A percentile compares a stretch with the other conserved stretches of the same genome.
These are phyloP conservation scores for Morinoia aosen DNA, from an alignment of 2,888 invertebrate species.

Conservation along the genomic window DNA sequence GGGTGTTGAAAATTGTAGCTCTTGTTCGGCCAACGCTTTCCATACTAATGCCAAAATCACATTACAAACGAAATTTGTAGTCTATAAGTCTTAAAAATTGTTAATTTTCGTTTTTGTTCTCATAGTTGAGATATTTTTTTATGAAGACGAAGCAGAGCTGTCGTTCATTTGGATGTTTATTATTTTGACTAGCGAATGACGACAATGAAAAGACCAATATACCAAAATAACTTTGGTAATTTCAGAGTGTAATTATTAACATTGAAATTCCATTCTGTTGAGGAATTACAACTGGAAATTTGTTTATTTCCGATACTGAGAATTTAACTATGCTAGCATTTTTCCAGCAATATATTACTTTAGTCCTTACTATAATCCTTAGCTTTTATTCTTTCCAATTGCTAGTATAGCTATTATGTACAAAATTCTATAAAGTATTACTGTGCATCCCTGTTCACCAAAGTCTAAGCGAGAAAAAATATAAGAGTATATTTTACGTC, in stretches of 20 bases:
- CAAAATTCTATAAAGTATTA: background rate
- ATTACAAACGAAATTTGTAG: no score
- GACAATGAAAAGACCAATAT: background rate
- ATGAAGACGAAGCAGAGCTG: background rate
- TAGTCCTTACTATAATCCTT: background rate
- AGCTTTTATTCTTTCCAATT: background rate
- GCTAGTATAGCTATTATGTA: background rate
- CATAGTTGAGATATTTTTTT: background rate
- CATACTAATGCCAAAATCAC: no score
- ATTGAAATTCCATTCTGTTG: background rate
- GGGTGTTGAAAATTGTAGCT: background rate
- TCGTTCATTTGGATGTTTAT: background rate
- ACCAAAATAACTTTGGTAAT: background rate
- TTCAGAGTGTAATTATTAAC: background rate
- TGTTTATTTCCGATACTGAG: background rate
- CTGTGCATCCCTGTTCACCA: background rate
- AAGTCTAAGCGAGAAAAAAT: background rate
- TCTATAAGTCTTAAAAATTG: no score
- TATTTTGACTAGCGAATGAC: background rate
- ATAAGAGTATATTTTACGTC: background rate
- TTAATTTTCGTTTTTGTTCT: no score
- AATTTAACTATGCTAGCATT: background rate
- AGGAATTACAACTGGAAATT: background rate
- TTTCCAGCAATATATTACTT: background rate
- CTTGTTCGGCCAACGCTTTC: background rate